Evolutionary conservation across 1,140 invertebrate species (phyloP).

Genomic region (Carcinoscorpius rotundicauda): DNA sequence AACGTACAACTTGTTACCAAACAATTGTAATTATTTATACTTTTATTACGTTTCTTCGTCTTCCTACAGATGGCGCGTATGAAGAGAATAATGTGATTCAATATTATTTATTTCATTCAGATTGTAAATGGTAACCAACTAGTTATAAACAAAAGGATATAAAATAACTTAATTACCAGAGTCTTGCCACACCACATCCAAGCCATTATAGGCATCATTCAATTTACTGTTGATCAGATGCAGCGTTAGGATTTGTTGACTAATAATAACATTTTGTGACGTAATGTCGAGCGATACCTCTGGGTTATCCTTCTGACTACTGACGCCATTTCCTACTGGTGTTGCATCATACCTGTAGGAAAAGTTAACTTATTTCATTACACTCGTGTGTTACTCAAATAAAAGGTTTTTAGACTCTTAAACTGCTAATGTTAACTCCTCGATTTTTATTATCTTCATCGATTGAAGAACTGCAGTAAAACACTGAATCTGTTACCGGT

Average conservation of each 20-base stretch:
- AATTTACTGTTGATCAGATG: slow-evolving; percentile 66
- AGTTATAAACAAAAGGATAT: background rate
- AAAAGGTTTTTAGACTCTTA: background rate
- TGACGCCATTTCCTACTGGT: background rate
- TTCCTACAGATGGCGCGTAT: background rate
- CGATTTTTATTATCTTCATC: too few species aligned
- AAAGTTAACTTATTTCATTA: background rate
- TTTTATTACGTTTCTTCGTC: background rate
- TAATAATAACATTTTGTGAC: slow-evolving; percentile 41
- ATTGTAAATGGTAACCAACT: too few species aligned
- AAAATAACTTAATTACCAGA: slow-evolving; percentile 7
- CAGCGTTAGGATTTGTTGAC: slow-evolving; percentile 61
- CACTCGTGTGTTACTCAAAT: background rate
- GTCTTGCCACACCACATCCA: slow-evolving; percentile 66
- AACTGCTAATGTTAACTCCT: too few species aligned
- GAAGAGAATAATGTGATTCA: background rate
- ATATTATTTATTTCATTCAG: background rate
- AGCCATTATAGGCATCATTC: slow-evolving; percentile 73
- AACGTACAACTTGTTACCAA: background rate
- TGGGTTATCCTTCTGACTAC: slow-evolving; percentile 49
- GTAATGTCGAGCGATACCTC: slow-evolving; percentile 44
- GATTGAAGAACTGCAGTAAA: too few species aligned
- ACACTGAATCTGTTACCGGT: too few species aligned
- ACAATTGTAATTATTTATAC: background rate
- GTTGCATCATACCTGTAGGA: background rate